Conservation (phyloP, 2,888 invertebrate genomes). For the Nephrocerus scutellatus region DNA sequence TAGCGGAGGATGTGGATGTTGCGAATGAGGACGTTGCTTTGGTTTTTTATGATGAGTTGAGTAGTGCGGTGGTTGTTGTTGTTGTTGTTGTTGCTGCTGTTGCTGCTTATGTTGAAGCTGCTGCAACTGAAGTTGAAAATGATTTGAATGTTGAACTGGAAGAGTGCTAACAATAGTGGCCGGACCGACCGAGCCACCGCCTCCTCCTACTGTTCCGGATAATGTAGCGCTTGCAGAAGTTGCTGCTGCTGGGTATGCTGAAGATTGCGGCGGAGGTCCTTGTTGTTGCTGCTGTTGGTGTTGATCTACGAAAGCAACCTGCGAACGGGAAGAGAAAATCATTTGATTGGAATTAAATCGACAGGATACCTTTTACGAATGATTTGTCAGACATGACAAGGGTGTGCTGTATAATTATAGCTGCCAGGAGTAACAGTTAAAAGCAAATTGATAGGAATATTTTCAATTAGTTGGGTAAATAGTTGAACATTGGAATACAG, state of each 20-base stretch:
- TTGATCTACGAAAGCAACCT: conserved; percentile 36
- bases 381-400: no score
- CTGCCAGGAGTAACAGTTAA: no score
- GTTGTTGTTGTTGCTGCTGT: conserved; percentile 24
- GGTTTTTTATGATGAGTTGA: no score
- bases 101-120: conserved; percentile 23
- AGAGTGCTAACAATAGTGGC: no score
- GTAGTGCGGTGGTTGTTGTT: conserved; percentile 21
- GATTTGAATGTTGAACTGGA: conserved; percentile 14
- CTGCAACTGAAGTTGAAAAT: conserved; percentile 9
- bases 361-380: no score
- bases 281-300: conserved; percentile 30
- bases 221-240: conserved; percentile 16
- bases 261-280: conserved; percentile 21
- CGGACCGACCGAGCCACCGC: no score
- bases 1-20: conserved; percentile 31
- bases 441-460: no score
- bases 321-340: conserved; percentile 13
- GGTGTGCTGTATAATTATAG: no score
- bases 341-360: conserved; percentile 5
- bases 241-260: conserved; percentile 20
- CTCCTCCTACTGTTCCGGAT: no score
- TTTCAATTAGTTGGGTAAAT: no score
- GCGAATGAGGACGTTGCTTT: no score
- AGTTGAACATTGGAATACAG: no score